Conservation (phyloP, 2,888 invertebrate genomes). For the Tineola bisselliella region DNA sequence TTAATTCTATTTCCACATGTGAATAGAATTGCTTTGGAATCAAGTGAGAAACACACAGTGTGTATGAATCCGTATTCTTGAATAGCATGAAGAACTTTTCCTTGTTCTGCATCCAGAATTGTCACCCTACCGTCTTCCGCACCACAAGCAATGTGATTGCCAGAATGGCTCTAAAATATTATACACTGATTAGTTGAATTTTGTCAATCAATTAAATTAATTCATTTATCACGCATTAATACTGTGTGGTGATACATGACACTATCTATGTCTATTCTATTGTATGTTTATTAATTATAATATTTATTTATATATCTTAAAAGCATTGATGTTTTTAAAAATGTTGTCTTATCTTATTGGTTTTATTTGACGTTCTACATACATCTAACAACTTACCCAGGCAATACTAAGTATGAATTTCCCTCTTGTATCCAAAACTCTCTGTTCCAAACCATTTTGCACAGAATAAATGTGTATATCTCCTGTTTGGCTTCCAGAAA, state of each 20-base stretch:
- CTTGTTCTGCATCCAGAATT: slow-evolving; percentile 86
- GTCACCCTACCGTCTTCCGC: slow-evolving; percentile 94
- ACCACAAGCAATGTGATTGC: slow-evolving; percentile 91
- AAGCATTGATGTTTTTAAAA: no score
- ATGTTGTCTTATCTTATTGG: no score
- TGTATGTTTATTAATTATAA: no score
- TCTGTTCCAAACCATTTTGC: slow-evolving; percentile 80
- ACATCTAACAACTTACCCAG: slow-evolving; percentile 73
- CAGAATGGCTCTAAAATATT: slow-evolving; percentile 84
- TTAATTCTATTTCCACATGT: slow-evolving; percentile 94
- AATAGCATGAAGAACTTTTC: slow-evolving; percentile 87
- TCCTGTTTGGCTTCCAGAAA: slow-evolving; percentile 91
- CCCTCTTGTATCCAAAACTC: slow-evolving; percentile 87
- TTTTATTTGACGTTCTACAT: no score
- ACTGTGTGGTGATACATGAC: no score
- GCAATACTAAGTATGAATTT: slow-evolving; percentile 93
- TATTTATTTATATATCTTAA: no score
- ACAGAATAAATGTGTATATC: slow-evolving; percentile 90
- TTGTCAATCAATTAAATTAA: no score
- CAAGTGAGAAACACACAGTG: slow-evolving; percentile 90
- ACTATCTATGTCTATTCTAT: no score
- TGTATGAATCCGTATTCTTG: slow-evolving; percentile 94
- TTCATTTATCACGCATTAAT: no score
- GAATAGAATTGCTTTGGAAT: slow-evolving; percentile 74
- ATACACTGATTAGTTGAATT: no score